A percentile compares a stretch with the other conserved stretches of the same genome.
Conservation (phyloP, 2,797 vertebrate genomes). For the Neomorphus geoffroyi region DNA sequence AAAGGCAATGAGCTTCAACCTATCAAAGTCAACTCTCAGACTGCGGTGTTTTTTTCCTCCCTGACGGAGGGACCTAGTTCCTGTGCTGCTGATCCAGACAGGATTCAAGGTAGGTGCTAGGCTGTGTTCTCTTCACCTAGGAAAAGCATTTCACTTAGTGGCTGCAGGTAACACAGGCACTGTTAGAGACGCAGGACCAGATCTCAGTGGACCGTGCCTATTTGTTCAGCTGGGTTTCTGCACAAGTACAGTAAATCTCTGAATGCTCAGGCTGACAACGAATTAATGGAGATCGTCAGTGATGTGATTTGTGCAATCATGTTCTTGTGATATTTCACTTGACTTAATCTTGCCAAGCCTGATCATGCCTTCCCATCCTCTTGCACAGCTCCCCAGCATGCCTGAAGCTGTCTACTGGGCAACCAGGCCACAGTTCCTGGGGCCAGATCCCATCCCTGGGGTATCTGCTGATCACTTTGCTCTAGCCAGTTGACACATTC, state of each 20-base stretch:
- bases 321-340: not conserved
- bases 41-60: not conserved
- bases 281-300: not conserved
- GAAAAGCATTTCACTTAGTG: not conserved
- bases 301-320: not conserved
- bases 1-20: not conserved
- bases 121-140: not conserved
- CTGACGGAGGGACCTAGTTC: not conserved
- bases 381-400: not conserved
- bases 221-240: not conserved
- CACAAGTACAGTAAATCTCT: fast-evolving
- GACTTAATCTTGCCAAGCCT: slow-evolving; percentile 21
- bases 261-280: not conserved
- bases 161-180: not conserved
- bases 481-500: not conserved
- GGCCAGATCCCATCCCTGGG: not conserved
- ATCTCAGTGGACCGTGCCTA: not conserved
- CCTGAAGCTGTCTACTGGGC: not conserved
- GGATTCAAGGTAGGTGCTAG: not conserved
- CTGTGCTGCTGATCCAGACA: not conserved
- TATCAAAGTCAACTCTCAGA: not conserved
- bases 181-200: not conserved
- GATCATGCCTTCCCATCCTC: not conserved
- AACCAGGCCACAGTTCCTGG: not conserved
- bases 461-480: not conserved